Base-by-base conservation (phyloP, 1,140 invertebrate genomes). In the Vollenhovia emeryi region DNA sequence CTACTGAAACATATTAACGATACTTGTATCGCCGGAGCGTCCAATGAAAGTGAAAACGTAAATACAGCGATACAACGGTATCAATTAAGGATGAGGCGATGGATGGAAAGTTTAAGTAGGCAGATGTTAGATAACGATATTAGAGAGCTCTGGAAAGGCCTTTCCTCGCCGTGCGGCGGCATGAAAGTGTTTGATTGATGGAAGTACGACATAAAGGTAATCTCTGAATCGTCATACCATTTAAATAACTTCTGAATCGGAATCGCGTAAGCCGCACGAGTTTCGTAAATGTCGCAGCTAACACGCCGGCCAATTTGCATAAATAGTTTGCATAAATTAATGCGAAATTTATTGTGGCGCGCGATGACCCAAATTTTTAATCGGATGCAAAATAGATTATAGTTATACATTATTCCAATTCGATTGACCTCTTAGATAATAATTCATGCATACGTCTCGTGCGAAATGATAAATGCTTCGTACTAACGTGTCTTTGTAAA, bases 1-100 rank as follows among this genome's bases (percentile, higher is more conserved):
- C n/a, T n/a, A n/a, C n/a, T n/a, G n/a, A n/a, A n/a, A n/a, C n/a
- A n/a, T n/a, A n/a, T n/a, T n/a, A n/a, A n/a, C n/a, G n/a, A n/a
- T n/a, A n/a, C n/a, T 3, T 18, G 15, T 48, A 79, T 15, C 59
- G 43, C 33, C 11, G 6, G n/a, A 18, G n/a, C 33, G 27, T 55
- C n/a, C 30, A 52, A 79, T 79, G 62, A 79, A 79, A 79, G 59
- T 79, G 76, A 68, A 79, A 68, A 68, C 76, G 33, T 18, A 79
- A 68, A 52, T 66, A 62, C n/a, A 27, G 30, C 27, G 43, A 52
- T 27, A 79, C 75, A 66, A 68, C 60, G n/a, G 27, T 79, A 79
- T 79, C 60, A 79, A 68, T 79, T 68, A 52, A 79, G 45, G 76
- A 79, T 79, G 43, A 66, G 15, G 30, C 75, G 43, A 66, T 79